Conservation (phyloP, 2,113 vertebrate genomes). For the Columbina picui region DNA sequence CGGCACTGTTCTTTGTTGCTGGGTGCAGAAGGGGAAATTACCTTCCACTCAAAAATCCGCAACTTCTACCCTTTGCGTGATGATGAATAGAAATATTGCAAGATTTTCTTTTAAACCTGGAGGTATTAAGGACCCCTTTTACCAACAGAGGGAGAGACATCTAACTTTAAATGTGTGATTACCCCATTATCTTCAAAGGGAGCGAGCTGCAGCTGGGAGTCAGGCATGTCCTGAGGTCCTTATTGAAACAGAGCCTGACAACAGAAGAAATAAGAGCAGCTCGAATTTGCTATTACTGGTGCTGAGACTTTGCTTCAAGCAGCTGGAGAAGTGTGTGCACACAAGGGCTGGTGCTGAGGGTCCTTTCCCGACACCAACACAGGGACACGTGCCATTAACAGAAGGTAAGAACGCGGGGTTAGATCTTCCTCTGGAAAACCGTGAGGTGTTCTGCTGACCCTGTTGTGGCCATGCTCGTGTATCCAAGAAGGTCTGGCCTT, state of each 20-base stretch:
- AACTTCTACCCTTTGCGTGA: slow-evolving; percentile 7
- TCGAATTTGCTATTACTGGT: not conserved
- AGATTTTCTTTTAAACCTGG: not conserved
- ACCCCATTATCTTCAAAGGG: not conserved
- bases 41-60: slow-evolving; percentile 3
- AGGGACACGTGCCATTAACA: rapidly evolving
- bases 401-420: not conserved
- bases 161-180: not conserved
- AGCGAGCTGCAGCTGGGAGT: not conserved
- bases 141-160: not conserved
- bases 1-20: not conserved
- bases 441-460: not conserved
- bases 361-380: not conserved
- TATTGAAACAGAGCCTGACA: not conserved
- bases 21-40: not conserved
- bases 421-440: not conserved
- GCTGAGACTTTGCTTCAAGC: not conserved
- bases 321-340: not conserved
- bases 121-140: not conserved
- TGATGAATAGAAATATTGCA: not conserved
- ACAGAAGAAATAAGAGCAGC: not conserved
- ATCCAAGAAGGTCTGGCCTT: not conserved
- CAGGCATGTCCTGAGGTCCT: not conserved
- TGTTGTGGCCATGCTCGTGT: not conserved
- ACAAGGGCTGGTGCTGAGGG: not conserved